phyloP scores from a whole-genome alignment of 2,888 invertebrate species.

The Lasioglossum villosulum region DNA sequence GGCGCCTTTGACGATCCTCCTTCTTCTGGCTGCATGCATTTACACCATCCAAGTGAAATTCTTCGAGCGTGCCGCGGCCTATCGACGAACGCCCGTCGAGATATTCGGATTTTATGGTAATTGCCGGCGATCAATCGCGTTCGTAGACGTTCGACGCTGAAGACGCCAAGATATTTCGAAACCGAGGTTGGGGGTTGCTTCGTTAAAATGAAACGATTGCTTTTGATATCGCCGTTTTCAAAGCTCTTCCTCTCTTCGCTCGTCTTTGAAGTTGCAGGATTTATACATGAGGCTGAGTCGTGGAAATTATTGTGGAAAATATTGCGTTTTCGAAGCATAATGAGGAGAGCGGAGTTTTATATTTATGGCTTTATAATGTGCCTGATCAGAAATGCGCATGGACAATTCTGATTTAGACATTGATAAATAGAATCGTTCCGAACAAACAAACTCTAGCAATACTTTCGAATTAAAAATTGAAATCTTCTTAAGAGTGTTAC shows the following conservation, averaged over 20 bases:
- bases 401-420: too few relatives aligned
- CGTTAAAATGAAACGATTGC: conserved; percentile 22
- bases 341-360: not conserved
- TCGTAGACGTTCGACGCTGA: not conserved
- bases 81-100: conserved; percentile 1
- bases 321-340: not conserved
- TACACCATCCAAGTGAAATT: conserved; percentile 4
- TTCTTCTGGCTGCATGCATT: conserved; percentile 22
- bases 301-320: not conserved
- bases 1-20: conserved; percentile 11
- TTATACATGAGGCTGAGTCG: not conserved
- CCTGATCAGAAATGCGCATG: not conserved
- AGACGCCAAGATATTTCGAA: conserved; percentile 6
- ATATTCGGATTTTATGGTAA: conserved; percentile 34
- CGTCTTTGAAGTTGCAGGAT: not conserved
- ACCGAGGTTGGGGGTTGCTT: not conserved
- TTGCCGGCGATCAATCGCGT: conserved; percentile 15
- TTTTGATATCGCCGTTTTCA: conserved; percentile 12
- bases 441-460: too few relatives aligned
- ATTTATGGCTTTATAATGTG: not conserved
- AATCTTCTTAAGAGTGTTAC: too few relatives aligned
- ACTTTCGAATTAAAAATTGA: too few relatives aligned
- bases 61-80: conserved; percentile 3
- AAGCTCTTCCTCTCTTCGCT: not conserved
- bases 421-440: too few relatives aligned